A percentile compares a stretch with the other conserved stretches of the same genome.
phyloP scores from a whole-genome alignment of 92 coral and sea anemone genomes.

The Epizoanthus rinbou region DNA sequence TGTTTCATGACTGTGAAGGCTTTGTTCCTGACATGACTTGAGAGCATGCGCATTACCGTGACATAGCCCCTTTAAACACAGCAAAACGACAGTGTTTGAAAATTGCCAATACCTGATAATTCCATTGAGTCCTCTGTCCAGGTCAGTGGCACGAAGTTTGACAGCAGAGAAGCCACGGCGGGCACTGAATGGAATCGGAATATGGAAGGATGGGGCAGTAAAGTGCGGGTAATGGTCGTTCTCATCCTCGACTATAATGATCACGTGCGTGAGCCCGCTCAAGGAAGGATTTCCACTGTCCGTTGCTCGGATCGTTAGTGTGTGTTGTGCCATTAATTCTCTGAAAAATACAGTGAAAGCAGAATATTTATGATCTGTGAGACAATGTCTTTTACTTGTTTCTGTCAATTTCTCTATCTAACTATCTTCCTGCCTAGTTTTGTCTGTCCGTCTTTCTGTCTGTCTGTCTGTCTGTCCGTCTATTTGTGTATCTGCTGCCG shows the following conservation, averaged over 20 bases:
- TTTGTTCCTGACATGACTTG: too few relatives aligned
- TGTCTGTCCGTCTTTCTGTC: too few relatives aligned
- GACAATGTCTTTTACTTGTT: too few relatives aligned
- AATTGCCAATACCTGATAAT: slow-evolving; percentile 51
- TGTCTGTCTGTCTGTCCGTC: too few relatives aligned
- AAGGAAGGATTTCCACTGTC: slow-evolving; percentile 76
- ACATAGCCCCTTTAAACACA: too few relatives aligned
- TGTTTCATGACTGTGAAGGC: too few relatives aligned
- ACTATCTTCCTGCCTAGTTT: too few relatives aligned
- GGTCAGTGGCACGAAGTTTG: slow-evolving; percentile 68
- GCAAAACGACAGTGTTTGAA: too few relatives aligned
- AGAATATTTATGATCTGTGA: too few relatives aligned
- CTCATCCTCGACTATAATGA: slow-evolving; percentile 75
- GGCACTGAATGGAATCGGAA: slow-evolving; percentile 70
- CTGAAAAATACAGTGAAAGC: background rate
- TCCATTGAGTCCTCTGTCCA: slow-evolving; percentile 84
- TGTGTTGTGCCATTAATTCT: slow-evolving; percentile 72
- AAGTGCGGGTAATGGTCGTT: slow-evolving; percentile 90
- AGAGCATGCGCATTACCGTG: too few relatives aligned
- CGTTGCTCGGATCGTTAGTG: slow-evolving; percentile 70
- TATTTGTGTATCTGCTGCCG: too few relatives aligned
- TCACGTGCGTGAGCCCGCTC: slow-evolving; percentile 68
- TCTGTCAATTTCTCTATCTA: too few relatives aligned
- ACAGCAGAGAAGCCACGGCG: slow-evolving; percentile 63
- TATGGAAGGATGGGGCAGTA: slow-evolving; percentile 52